Base-by-base conservation (phyloP, 2,888 invertebrate species). In the Stenotaenia linearis region DNA sequence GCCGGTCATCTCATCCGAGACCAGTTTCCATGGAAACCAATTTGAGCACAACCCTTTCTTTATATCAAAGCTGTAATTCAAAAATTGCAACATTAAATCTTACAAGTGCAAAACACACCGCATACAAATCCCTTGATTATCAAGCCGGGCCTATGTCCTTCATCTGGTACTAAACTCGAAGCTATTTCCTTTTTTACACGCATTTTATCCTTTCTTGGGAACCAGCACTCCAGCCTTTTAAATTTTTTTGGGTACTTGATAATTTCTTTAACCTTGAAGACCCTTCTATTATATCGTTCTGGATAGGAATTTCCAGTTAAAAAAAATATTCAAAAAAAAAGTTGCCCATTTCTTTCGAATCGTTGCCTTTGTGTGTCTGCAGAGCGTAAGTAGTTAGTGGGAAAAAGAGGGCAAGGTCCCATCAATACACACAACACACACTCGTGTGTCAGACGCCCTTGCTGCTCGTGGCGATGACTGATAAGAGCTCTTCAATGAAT, bases 401-500 rank as follows among this genome's bases (percentile, higher is more conserved):
- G 28, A 69, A 69, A 61, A 45, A 12, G 69, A 69, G 69, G 69
- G 69, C 69, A 69, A 69, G 69, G 69, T 69, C 69, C 28, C 69
- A 23, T 69, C 69, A 69, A 69, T 69, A 69, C 69, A 69, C 69
- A 69, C 28, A 45, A 45, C 45, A 61, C 28, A 69, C 15, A 28
- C 69, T 69, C 69, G 28, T 69, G 69, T 69, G 69, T 69, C 69
- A 69, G 69, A 23, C 69, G 69, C 69, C 69, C 69, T 69, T 69
- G 69, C 25, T 69, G 69, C 69, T 69, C 69, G 69, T 69, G 69
- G 69, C 69, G 69, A 69, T 69, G 69, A 69, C 69, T 69, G 69
- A 69, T 69, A 69, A 69, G 69, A 69, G 69, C 69, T 69, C 69
- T 69, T 69, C 69, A 69, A 69, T 69, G 69, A 69, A 69, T 69